Conservation (phyloP, 2,888 invertebrate genomes). For the Mamestra brassicae region DNA sequence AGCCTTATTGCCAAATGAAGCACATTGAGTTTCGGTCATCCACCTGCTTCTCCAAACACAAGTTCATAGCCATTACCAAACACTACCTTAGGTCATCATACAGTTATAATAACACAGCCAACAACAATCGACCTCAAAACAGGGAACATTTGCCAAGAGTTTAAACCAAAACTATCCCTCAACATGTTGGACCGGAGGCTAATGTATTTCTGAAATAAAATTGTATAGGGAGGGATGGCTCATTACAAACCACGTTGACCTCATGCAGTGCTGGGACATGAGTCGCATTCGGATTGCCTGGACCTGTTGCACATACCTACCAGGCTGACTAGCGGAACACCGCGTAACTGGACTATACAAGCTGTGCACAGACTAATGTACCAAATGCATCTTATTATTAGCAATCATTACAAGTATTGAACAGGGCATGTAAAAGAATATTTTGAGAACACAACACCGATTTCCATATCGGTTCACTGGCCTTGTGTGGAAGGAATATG, state of each 20-base stretch:
- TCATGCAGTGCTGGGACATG: slow-evolving; percentile 53
- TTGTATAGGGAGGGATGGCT: neutral
- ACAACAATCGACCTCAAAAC: neutral
- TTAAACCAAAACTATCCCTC: neutral
- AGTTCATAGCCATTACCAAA: neutral
- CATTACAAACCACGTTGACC: slow-evolving; percentile 38
- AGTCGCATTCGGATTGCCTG: slow-evolving; percentile 73
- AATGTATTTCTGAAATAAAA: slow-evolving; percentile 14
- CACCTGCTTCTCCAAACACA: neutral
- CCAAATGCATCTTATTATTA: slow-evolving; percentile 46
- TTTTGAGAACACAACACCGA: neutral
- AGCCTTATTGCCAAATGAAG: neutral
- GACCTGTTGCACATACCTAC: slow-evolving; percentile 81
- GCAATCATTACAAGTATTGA: slow-evolving; percentile 14
- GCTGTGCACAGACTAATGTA: slow-evolving; percentile 54
- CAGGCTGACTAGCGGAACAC: slow-evolving; percentile 84
- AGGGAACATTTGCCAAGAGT: neutral
- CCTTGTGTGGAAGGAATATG: neutral
- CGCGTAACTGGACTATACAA: slow-evolving; percentile 78
- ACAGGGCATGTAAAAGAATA: neutral
- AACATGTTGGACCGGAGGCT: neutral
- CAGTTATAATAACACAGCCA: slow-evolving; percentile 9
- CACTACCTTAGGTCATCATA: slow-evolving; percentile 7
- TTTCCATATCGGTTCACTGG: slow-evolving; percentile 11
- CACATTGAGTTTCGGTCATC: neutral